These are phyloP conservation scores for Cydia amplana DNA, from an alignment of 1,140 invertebrate species.

Conservation along the genomic window DNA sequence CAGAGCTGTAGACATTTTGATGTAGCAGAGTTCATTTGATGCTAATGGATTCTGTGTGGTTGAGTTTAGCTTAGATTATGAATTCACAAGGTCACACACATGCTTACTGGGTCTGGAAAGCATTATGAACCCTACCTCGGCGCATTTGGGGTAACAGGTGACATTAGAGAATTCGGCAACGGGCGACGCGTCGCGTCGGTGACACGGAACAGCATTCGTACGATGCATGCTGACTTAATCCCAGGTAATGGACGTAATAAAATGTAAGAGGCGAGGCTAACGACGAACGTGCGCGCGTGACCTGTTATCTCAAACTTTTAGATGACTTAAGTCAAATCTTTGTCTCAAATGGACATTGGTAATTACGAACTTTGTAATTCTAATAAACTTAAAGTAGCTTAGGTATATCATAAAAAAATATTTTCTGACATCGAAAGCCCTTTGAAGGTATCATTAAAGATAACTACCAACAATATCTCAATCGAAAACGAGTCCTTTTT, in stretches of 20 bases:
- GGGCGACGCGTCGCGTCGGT: constrained; percentile 34
- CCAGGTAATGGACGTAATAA: constrained; percentile 72
- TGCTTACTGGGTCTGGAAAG: neutral
- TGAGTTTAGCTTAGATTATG: neutral
- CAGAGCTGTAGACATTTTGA: neutral
- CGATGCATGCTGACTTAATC: constrained; percentile 64
- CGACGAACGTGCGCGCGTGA: constrained; percentile 72
- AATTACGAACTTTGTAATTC: neutral
- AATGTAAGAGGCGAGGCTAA: constrained; percentile 72
- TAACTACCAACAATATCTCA: neutral
- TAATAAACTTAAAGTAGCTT: neutral
- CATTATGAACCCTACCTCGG: constrained; percentile 1
- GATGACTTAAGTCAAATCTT: constrained; percentile 58
- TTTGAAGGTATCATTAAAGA: neutral
- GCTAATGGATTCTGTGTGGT: constrained; percentile 10
- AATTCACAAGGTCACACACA: constrained; percentile 6
- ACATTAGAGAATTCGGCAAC: constrained; percentile 40
- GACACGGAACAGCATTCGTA: constrained; percentile 59
- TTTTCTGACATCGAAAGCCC: neutral
- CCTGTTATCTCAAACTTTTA: constrained; percentile 57
- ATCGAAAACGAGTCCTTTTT: neutral
- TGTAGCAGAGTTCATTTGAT: constrained; percentile 9
- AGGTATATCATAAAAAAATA: too few species aligned
- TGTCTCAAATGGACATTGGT: constrained; percentile 38
- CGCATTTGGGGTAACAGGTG: constrained; percentile 34